Conservation (phyloP, 2,888 invertebrate species). For the Prenolepis imparis region DNA sequence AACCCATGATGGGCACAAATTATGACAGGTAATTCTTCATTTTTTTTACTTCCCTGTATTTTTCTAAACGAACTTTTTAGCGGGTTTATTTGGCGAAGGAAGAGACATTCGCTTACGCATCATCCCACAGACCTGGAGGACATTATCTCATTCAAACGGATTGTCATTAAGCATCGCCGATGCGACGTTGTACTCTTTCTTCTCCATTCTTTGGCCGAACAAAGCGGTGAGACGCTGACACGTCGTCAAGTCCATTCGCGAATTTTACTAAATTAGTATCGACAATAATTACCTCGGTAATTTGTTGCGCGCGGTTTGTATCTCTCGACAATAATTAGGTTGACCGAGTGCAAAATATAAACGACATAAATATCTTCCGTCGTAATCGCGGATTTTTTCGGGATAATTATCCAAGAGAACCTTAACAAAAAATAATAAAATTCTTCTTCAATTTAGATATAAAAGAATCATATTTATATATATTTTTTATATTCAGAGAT, state of each 20-base stretch:
- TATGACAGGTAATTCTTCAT: constrained; percentile 69
- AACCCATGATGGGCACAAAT: constrained; percentile 68
- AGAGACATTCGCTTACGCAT: constrained; percentile 27
- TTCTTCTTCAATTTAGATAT: not conserved
- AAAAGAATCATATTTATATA: not conserved
- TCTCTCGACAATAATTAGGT: not conserved
- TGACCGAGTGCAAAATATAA: constrained; percentile 19
- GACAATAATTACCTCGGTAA: constrained; percentile 61
- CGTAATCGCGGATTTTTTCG: not conserved
- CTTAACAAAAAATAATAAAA: not conserved
- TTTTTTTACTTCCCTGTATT: constrained; percentile 54
- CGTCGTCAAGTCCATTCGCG: constrained; percentile 12
- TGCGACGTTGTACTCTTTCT: constrained; percentile 1
- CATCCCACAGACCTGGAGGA: constrained; percentile 22
- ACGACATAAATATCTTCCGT: not conserved
- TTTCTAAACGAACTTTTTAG: constrained; percentile 47
- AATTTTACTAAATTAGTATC: constrained; percentile 63
- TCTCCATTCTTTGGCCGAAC: constrained; percentile 30
- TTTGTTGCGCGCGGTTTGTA: constrained; percentile 38
- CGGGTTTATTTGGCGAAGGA: constrained; percentile 59
- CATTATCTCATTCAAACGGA: constrained; percentile 62
- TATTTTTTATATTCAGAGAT: not conserved
- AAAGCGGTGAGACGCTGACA: constrained; percentile 27
- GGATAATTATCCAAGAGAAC: not conserved
- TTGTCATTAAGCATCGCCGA: constrained; percentile 57